Conservation (phyloP, 1,140 invertebrate genomes). For the Melanaphis sacchari region DNA sequence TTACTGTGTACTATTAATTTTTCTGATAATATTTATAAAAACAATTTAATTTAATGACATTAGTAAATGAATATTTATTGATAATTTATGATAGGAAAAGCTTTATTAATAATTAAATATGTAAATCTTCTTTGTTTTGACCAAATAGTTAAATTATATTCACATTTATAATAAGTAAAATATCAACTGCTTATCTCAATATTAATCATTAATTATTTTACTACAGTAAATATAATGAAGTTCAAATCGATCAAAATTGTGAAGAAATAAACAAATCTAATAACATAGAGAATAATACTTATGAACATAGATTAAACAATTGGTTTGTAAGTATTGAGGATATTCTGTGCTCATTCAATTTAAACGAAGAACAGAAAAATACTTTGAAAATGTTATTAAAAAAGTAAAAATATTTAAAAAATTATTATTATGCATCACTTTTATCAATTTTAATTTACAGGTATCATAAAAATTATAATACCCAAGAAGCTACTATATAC, state of each 20-base stretch:
- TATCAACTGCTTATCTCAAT: neutral
- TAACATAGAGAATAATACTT: neutral
- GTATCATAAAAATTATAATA: neutral
- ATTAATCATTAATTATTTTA: neutral
- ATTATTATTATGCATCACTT: neutral
- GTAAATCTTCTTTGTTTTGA: neutral
- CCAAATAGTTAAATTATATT: neutral
- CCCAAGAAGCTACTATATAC: neutral
- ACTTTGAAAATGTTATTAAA: conserved; percentile 34
- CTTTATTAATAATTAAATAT: neutral
- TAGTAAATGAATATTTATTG: no score
- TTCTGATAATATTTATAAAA: no score
- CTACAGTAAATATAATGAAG: conserved; percentile 26
- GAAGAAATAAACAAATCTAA: neutral
- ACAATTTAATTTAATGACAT: no score
- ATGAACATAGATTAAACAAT: conserved; percentile 11
- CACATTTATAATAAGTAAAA: neutral
- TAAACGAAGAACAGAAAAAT: conserved; percentile 36
- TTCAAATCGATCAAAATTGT: neutral
- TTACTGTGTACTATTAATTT: no score
- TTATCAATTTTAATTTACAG: neutral
- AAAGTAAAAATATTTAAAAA: neutral
- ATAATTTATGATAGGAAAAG: neutral
- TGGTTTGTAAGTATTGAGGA: conserved; percentile 12
- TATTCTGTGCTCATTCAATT: neutral